Evolutionary conservation across 2,113 vertebrate species (phyloP), one percentile per base, ranked within the genome.

Genomic region (Centropristis striata): DNA sequence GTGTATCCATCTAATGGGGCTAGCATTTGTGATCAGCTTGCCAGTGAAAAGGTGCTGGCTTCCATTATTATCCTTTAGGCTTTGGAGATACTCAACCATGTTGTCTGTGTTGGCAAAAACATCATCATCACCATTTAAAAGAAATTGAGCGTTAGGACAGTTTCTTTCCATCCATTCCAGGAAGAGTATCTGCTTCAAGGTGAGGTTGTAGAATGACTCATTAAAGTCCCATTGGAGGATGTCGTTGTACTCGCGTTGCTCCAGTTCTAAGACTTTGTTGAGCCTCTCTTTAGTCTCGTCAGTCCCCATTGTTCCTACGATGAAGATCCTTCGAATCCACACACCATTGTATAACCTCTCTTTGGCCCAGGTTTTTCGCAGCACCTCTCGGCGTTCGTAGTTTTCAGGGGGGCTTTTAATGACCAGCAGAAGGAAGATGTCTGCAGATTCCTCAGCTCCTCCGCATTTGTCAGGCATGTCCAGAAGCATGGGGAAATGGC

Each of bases 121-220:
- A 1, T 96, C 96, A 2, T 97, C 96, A 0, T 96, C 96, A 0
- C 96, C 94, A 2, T 96, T 96, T 49, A 97, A 91, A 53, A 96
- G 0, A 51, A 97, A 97, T 64, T 69, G 88, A 57, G 69, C 90
- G 0, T 88, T 21, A 0, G 88, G 71, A 55, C 96, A 97, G 66
- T 39, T 69, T 0, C 41, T 44, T 6, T 84, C 75, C 89, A 95
- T 88, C 96, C 96, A 97, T 67, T 90, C 2, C 0, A 97, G 66
- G 84, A 97, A 97, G 1, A 97, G 92, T 1, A 95, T 58, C 90
- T 96, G 96, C 88, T 96, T 97, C 66, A 97, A 92, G 0, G 96
- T 97, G 61, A 97, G 95, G 90, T 97, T 97, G 84, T 94, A 97
- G 93, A 97, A 96, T 2, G 93, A 80, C 73, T 97, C 96, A 0